Evolutionary conservation across 1,140 invertebrate species (phyloP), one percentile per base, ranked within the genome.

Genomic region (Drosophila lini): DNA sequence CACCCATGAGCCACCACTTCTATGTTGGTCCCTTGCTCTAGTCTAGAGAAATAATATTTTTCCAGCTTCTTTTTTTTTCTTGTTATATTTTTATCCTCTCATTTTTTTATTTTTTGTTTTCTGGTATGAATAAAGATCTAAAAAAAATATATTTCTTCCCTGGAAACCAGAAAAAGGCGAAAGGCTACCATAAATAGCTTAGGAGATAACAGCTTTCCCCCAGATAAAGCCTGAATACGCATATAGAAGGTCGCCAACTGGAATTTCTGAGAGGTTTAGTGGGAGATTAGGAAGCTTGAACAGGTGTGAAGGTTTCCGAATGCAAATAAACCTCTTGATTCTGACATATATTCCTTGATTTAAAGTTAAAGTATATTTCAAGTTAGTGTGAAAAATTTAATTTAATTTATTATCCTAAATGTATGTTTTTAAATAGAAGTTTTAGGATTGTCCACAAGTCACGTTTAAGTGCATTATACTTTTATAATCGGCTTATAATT

Each of bases 21-120:
- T 48, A 44, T 74, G 53, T 74, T 71, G 48, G 56, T 60, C 67
- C 19, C 52, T 85, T 67, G 70, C 70, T 74, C 64, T 77, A 74
- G 60, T 88, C 67, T 61, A 71, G 55, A 25, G 41, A 77, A 79
- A 69, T 55, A 52, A 83, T 68, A 34, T 9, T 62, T 28, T 15
- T 11, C 7, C 28, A 31, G 22, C 15, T 59, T 31, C 48, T 40
- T 53, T 42, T 71, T 62, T 53, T 78, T 56, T 65, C 64, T 68
- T 68, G 50, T 32, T 38, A 41, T 56, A 41, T 16, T 56, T n/a
- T 45, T 69, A 62, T 74, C 57, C 62, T 78, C 47, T 55, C 62
- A 76, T 81, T 48, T 47, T 36, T 48, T 38, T 36, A 25, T 75
- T 62, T 48, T 52, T 65, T 34, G 31, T 16, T 53, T 70, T 5